Percentiles rank a stretch among this genome's conserved stretches.
These are phyloP conservation scores for Drosophila maculinotata DNA, from an alignment of 2,888 invertebrate species.

Conservation along the genomic window DNA sequence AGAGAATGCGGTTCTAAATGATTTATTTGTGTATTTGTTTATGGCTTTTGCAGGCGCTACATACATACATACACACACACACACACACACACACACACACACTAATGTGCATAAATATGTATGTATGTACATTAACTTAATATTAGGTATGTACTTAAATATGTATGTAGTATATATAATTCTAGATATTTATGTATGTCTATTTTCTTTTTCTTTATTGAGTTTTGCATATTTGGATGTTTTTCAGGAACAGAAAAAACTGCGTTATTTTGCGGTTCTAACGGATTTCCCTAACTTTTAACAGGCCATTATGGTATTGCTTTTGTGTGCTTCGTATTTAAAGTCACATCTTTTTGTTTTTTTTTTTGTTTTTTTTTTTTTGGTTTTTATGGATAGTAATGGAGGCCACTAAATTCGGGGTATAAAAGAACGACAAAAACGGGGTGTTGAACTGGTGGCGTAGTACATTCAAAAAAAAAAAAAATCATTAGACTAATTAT, in stretches of 20 bases:
- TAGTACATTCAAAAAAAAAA: constrained; percentile 1
- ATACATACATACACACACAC: constrained; percentile 8
- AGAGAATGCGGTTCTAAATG: not conserved
- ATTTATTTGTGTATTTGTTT: constrained; percentile 2
- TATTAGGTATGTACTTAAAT: constrained; percentile 2
- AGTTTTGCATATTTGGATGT: constrained; percentile 30
- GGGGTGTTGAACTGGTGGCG: not conserved
- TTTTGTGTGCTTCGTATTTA: constrained; percentile 51
- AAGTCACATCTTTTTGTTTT: constrained; percentile 41
- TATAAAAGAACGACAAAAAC: not conserved
- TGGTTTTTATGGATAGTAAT: constrained; percentile 21
- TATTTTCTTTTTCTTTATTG: constrained; percentile 18
- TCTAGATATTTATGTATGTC: constrained; percentile 21
- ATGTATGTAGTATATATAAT: not conserved
- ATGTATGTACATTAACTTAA: constrained; percentile 23
- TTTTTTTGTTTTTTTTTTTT: constrained; percentile 20
- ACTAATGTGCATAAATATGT: not conserved
- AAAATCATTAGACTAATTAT: not conserved
- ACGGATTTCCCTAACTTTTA: constrained; percentile 52
- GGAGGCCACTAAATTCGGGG: constrained; percentile 34
- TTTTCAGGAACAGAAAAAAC: constrained; percentile 40
- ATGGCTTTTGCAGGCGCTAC: constrained; percentile 13
- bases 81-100: not conserved
- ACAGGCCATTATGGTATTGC: constrained; percentile 72
- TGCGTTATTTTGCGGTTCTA: constrained; percentile 40